Evolutionary conservation across 2,113 vertebrate genomes (phyloP).

Genomic region (Potamarius usumacintae): DNA sequence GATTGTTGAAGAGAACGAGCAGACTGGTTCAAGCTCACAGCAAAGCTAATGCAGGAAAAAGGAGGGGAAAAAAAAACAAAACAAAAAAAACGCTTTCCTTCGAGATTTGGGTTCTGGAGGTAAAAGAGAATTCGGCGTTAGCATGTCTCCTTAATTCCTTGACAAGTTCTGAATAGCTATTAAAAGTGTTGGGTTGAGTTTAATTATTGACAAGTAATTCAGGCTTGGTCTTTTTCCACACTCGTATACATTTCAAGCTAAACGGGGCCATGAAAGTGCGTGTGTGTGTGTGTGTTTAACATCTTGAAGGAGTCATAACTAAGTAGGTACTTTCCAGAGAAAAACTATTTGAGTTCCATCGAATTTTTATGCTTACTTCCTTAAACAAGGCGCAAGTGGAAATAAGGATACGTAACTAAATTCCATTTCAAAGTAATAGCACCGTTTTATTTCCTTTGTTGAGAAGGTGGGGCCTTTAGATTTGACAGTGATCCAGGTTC

Average conservation of each 20-base stretch:
- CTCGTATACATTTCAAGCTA: neutral
- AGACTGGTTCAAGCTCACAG: neutral
- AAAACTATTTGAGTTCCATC: neutral
- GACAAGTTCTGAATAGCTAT: neutral
- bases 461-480: accelerated
- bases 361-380: neutral
- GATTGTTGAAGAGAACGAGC: too few relatives aligned
- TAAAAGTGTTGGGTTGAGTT: neutral
- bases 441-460: neutral
- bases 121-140: neutral
- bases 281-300: neutral
- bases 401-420: neutral
- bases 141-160: neutral
- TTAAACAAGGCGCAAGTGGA: neutral
- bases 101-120: neutral
- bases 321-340: neutral
- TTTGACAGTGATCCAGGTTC: neutral
- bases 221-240: neutral
- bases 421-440: neutral
- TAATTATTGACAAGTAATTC: neutral
- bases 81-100: too few relatives aligned
- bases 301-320: neutral
- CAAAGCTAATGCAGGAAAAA: neutral
- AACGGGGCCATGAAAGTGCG: neutral
- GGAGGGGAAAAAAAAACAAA: too few relatives aligned